Base-by-base conservation (phyloP, 2,113 vertebrate genomes). In the Vimba vimba region DNA sequence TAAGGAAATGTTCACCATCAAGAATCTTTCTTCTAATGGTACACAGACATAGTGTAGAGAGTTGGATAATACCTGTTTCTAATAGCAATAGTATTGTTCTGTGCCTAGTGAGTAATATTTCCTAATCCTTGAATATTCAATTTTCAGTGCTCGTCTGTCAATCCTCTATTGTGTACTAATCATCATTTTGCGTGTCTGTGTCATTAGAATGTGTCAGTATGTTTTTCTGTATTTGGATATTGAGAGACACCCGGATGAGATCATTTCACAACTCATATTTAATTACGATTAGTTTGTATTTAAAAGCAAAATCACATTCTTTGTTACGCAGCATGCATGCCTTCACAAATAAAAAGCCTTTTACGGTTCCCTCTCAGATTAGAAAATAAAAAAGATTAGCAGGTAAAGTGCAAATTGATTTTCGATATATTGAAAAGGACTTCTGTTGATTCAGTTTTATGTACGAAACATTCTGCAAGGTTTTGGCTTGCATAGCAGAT, bases 31-130 rank as follows among this genome's bases (percentile, higher is more conserved):
- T 71, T 83, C 23, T 43, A 52, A 64, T 74, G 45, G 62, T 83
- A 82, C 69, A 71, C 81, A n/a, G 79, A 55, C 79, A 50, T 79
- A 73, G 60, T 39, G 33, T 87, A 85, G 75, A 87, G 87, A 84
- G 84, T 77, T 83, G 85, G 84, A 60, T 87, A 79, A 87, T 80
- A 88, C 79, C 79, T 87, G 73, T 87, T 86, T 85, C 90, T 90
- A 80, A 93, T 91, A 95, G 93, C 93, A 95, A 95, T 94, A 94
- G 91, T 90, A 78, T 74, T 91, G 86, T 90, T 85, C 83, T 87
- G 90, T 93, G 90, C 84, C 91, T 91, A 60, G 80, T 84, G 68
- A 71, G 83, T 86, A 59, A 87, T 85, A 68, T 88, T 79, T 86
- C 45, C 86, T 83, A 84, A 78, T 83, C 64, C 68, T 87, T 76